Evolutionary conservation across 2,888 invertebrate genomes (phyloP).

Genomic region (Oxytorus armatus): DNA sequence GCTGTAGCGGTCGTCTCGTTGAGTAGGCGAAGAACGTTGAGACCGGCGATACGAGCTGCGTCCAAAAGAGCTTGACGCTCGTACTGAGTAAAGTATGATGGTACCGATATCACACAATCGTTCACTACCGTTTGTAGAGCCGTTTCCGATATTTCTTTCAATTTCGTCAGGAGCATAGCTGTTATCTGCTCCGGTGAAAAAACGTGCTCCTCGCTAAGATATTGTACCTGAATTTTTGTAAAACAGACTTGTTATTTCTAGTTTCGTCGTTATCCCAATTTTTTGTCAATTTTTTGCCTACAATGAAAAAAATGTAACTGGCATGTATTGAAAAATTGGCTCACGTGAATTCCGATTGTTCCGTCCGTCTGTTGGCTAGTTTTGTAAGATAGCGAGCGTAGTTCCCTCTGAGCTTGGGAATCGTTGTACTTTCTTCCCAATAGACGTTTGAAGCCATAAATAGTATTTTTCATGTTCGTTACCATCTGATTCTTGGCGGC

Average conservation of each 20-base stretch:
- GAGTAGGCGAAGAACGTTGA: constrained; percentile 97
- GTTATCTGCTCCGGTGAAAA: constrained; percentile 97
- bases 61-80: constrained; percentile 96
- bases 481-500: constrained; percentile 98
- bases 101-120: constrained; percentile 97
- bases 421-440: constrained; percentile 96
- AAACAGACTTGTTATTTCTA: background rate
- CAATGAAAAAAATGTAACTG: background rate
- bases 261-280: no score
- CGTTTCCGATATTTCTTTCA: constrained; percentile 95
- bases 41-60: constrained; percentile 95
- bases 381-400: constrained; percentile 91
- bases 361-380: constrained; percentile 92
- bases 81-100: constrained; percentile 97
- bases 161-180: constrained; percentile 98
- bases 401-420: constrained; percentile 94
- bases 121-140: constrained; percentile 96
- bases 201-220: constrained; percentile 93
- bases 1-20: constrained; percentile 99
- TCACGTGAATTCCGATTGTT: constrained; percentile 94
- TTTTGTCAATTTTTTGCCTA: no score
- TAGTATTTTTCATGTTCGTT: constrained; percentile 98
- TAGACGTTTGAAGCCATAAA: constrained; percentile 96
- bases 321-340: constrained; percentile 65
- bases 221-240: constrained; percentile 87